Evolutionary conservation across 1,140 invertebrate genomes (phyloP).

Genomic region (Brachionus manjavacas): DNA sequence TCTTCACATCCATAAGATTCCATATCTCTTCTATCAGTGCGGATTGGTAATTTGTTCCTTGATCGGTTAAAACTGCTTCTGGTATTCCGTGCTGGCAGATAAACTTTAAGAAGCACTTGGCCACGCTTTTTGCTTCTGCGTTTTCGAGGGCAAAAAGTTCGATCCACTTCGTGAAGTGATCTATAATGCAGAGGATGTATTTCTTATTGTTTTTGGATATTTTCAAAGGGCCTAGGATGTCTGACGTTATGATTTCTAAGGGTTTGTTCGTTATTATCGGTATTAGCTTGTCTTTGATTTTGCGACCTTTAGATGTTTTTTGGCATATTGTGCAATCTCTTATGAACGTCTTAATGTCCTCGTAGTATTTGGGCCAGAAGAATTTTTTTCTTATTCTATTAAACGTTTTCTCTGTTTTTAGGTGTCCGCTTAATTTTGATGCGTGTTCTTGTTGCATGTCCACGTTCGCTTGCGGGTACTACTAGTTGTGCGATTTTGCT

Average conservation of each 20-base stretch:
- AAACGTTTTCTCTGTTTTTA: neutral
- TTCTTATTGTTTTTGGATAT: slow-evolving; percentile 44
- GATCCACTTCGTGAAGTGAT: slow-evolving; percentile 51
- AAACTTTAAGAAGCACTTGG: slow-evolving; percentile 48
- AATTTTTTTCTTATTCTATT: neutral
- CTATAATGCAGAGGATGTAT: slow-evolving; percentile 46
- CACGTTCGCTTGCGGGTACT: slow-evolving; percentile 6
- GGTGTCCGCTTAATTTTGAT: slow-evolving; percentile 1
- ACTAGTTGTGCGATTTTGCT: neutral
- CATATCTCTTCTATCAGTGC: slow-evolving; percentile 45
- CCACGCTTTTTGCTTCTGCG: slow-evolving; percentile 48
- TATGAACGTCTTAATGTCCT: slow-evolving; percentile 12
- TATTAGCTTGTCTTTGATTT: neutral
- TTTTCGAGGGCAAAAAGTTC: slow-evolving; percentile 46
- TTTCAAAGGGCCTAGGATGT: slow-evolving; percentile 49
- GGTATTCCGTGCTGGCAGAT: slow-evolving; percentile 53
- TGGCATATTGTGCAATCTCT: slow-evolving; percentile 5
- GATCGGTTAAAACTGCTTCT: slow-evolving; percentile 50
- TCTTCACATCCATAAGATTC: slow-evolving; percentile 42
- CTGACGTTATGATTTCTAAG: slow-evolving; percentile 44
- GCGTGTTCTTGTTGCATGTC: neutral
- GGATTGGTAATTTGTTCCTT: slow-evolving; percentile 47
- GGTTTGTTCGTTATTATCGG: slow-evolving; percentile 23
- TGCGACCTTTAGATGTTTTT: neutral
- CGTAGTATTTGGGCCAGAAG: neutral